phyloP scores from a whole-genome alignment of 2,797 vertebrate species.

The Clarias pachynema region DNA sequence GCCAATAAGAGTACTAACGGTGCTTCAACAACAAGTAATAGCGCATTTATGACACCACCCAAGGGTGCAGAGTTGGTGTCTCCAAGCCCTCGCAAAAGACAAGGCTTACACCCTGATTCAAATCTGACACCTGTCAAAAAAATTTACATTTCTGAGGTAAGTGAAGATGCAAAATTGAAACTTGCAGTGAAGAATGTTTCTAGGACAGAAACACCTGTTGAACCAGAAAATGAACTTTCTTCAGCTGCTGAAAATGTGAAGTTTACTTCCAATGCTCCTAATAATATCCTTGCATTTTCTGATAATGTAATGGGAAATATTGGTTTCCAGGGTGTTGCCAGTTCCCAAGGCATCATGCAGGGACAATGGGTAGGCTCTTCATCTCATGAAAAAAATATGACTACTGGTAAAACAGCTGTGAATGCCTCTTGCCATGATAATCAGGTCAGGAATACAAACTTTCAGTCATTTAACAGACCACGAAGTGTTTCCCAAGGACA shows the following conservation, averaged over 20 bases:
- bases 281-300: conserved; percentile 69
- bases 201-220: conserved; percentile 69
- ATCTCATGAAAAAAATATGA: conserved; percentile 76
- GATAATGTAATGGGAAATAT: conserved; percentile 70
- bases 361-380: conserved; percentile 77
- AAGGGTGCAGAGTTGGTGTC: conserved; percentile 80
- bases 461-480: conserved; percentile 77
- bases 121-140: conserved; percentile 88
- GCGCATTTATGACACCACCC: conserved; percentile 59
- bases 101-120: conserved; percentile 80
- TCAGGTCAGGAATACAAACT: conserved; percentile 70
- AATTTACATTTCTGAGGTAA: conserved; percentile 78
- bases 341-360: conserved; percentile 72
- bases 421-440: conserved; percentile 60
- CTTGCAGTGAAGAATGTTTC: conserved; percentile 66
- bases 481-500: conserved; percentile 74
- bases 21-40: conserved; percentile 71
- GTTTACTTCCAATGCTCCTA: conserved; percentile 66
- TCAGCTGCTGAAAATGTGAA: conserved; percentile 74
- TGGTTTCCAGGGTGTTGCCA: conserved; percentile 76
- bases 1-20: conserved; percentile 77
- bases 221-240: conserved; percentile 78
- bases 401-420: conserved; percentile 22
- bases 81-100: conserved; percentile 89
- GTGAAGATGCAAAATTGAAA: conserved; percentile 70